These are phyloP conservation scores for Mobula birostris DNA, from an alignment of 2,113 vertebrate species.

Conservation along the genomic window DNA sequence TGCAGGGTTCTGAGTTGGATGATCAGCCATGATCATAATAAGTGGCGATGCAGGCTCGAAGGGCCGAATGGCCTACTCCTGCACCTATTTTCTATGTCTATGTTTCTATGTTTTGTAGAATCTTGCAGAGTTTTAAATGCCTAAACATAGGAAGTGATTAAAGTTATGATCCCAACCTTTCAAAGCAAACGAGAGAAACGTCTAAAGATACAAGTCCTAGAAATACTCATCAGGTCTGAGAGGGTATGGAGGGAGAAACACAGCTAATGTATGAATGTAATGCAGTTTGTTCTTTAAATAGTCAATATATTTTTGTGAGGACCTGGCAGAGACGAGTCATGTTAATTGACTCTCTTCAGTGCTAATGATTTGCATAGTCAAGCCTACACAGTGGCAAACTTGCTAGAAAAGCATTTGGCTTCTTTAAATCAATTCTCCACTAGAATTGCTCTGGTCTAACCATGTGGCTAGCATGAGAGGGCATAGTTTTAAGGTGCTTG, in stretches of 20 bases:
- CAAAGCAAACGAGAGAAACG: not conserved
- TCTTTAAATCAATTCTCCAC: not conserved
- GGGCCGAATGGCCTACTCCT: too few relatives aligned
- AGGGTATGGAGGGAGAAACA: not conserved
- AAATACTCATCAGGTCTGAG: too few relatives aligned
- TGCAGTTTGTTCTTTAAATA: too few relatives aligned
- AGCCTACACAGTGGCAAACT: not conserved
- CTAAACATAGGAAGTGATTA: not conserved
- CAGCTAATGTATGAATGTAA: too few relatives aligned
- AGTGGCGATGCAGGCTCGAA: too few relatives aligned
- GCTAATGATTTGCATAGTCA: not conserved
- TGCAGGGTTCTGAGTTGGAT: too few relatives aligned
- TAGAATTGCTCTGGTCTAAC: not conserved
- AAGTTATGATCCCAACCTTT: not conserved
- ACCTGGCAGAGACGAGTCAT: not conserved
- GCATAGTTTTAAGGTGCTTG: too few relatives aligned
- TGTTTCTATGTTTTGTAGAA: not conserved
- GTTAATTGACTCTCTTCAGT: not conserved
- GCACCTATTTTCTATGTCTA: too few relatives aligned
- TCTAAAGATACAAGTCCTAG: not conserved
- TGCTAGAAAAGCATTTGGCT: not conserved
- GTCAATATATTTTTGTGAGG: not conserved
- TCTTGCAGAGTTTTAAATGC: not conserved
- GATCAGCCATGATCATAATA: too few relatives aligned
- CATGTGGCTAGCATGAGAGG: not conserved